phyloP scores from a whole-genome alignment of 2,113 vertebrate species.

The Xiphophorus hellerii region DNA sequence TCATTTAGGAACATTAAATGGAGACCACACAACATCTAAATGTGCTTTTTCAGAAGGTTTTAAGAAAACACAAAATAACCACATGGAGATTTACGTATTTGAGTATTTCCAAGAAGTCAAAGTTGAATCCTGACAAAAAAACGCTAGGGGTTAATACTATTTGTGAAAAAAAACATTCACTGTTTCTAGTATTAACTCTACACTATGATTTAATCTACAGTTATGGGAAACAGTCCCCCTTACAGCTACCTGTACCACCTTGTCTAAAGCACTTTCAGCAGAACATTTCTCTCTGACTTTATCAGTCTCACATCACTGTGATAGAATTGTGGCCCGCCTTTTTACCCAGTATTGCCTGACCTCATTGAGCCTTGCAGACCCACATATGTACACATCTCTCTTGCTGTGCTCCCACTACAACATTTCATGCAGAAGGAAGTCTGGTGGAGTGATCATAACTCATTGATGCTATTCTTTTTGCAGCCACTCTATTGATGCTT shows the following conservation, averaged over 20 bases:
- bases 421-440: too few species aligned
- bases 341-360: too few species aligned
- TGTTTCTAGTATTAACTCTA: not conserved
- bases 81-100: not conserved
- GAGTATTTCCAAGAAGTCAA: not conserved
- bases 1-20: not conserved
- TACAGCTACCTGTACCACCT: too few species aligned
- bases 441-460: too few species aligned
- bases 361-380: too few species aligned
- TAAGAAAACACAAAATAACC: not conserved
- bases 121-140: not conserved
- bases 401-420: too few species aligned
- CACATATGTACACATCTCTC: too few species aligned
- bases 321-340: too few species aligned
- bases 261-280: not conserved
- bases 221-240: not conserved
- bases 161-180: not conserved
- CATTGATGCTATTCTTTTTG: too few species aligned
- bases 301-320: too few species aligned
- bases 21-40: not conserved
- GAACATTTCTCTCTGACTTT: too few species aligned
- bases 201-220: not conserved
- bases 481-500: too few species aligned
- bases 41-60: not conserved
- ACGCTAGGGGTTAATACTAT: not conserved